Conservation (phyloP, 2,797 vertebrate genomes). For the Pseudochirops corinnae region DNA sequence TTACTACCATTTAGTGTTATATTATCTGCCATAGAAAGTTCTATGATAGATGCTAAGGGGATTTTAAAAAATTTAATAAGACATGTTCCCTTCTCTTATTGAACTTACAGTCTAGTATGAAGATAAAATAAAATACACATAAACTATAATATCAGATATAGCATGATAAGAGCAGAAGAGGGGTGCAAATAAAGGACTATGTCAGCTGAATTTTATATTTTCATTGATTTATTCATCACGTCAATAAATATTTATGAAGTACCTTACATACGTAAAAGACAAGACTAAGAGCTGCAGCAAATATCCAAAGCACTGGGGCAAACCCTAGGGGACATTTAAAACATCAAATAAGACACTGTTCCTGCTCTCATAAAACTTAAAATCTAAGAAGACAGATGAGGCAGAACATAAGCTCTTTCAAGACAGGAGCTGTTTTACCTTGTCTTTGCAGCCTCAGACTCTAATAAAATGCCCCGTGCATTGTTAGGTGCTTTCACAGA, state of each 20-base stretch:
- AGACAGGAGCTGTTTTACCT: background rate
- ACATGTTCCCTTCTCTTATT: too few relatives aligned
- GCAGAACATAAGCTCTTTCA: background rate
- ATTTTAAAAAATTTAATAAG: too few relatives aligned
- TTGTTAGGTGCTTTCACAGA: background rate
- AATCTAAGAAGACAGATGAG: background rate
- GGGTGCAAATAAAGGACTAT: background rate
- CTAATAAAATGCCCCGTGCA: too few relatives aligned
- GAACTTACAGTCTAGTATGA: too few relatives aligned
- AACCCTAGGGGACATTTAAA: background rate
- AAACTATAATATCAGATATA: background rate
- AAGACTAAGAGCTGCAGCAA: background rate
- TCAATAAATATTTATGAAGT: background rate
- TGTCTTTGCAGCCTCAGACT: background rate
- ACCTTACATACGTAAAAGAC: background rate
- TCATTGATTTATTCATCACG: background rate
- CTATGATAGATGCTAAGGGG: too few relatives aligned
- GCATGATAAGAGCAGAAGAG: background rate
- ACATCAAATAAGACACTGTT: background rate
- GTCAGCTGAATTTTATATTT: background rate
- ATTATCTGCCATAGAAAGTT: too few relatives aligned
- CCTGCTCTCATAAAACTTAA: background rate
- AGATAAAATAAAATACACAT: background rate
- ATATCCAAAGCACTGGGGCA: background rate
- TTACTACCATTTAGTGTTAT: too few relatives aligned